These are phyloP conservation scores for Leptosomus discolor DNA, from an alignment of 2,113 vertebrate species.

Conservation along the genomic window DNA sequence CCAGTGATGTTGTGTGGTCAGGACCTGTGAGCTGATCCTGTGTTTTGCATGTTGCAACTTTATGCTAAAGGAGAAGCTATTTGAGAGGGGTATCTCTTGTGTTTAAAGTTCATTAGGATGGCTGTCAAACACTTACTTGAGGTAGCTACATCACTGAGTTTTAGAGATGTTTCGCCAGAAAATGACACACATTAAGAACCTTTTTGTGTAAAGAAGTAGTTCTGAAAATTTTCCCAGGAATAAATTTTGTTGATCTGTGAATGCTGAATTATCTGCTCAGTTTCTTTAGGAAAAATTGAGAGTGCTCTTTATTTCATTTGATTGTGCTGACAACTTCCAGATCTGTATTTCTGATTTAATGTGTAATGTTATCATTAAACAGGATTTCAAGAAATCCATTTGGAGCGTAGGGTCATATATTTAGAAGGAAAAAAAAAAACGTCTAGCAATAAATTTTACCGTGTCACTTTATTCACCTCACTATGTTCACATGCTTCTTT, in stretches of 20 bases:
- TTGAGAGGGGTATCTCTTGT: background rate
- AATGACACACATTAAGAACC: background rate
- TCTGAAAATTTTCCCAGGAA: background rate
- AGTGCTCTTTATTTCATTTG: background rate
- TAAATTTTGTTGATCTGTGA: background rate
- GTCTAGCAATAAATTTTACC: background rate
- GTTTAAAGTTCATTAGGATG: background rate
- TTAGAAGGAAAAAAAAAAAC: background rate
- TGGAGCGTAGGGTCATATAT: background rate
- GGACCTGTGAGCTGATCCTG: background rate
- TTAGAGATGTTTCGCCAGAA: background rate
- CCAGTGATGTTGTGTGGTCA: background rate
- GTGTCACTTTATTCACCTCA: background rate
- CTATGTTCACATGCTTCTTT: background rate
- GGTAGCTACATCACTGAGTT: background rate
- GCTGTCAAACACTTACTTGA: background rate
- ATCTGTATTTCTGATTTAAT: background rate
- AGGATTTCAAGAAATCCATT: background rate
- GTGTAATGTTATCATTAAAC: background rate
- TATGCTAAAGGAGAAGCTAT: background rate
- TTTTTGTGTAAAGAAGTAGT: background rate
- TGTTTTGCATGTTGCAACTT: background rate
- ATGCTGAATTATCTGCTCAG: background rate
- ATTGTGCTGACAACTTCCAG: background rate
- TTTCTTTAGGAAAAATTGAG: background rate